Base-by-base conservation (phyloP, 2,888 invertebrate species). In the Xestia rhomboidea region DNA sequence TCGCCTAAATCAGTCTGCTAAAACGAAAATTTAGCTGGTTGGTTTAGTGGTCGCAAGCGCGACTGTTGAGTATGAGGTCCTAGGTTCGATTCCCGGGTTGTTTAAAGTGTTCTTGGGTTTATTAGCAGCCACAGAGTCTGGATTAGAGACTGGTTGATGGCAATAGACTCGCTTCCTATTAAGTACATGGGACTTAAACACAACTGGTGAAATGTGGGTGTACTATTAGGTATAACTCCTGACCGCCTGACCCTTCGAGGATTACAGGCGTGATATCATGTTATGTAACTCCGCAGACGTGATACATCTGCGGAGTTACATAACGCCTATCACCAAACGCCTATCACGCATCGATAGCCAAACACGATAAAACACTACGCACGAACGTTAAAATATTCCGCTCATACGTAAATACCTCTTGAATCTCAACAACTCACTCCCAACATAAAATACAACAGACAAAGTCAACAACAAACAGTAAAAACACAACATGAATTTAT, bases 401-500 rank as follows among this genome's bases (percentile, higher is more conserved):
- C n/a, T 77, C n/a, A 51, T n/a, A 49, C 21, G n/a, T 34, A 51
- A 62, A 51, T 57, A 18, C 24, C 74, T 30, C 57, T 34, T 74
- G 10, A 51, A 77, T 7, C 34, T 34, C 34, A 63, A 63, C 30
- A 44, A 18, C 18, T 27, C 41, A 44, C 44, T 54, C 27, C 6
- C 8, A 67, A 38, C 21, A 76, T 63, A 34, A 63, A 77, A 51
- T 15, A 51, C 34, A 77, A 46, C 21, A 18, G 11, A 0, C 21
- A 54, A 54, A 51, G 34, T 64, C 54, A 38, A 27, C 44, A 77
- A 54, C 27, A 54, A 46, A 78, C 27, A 49, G 21, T 62, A 62
- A 73, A 81, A 54, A 80, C 51, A 54, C 24, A 66, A 15, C 51
- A 66, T 49, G 57, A 73, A 73, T 73, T 81, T 73, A 81, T 46